phyloP scores from a whole-genome alignment of 1,140 invertebrate genomes.

The Papilio glaucus region DNA sequence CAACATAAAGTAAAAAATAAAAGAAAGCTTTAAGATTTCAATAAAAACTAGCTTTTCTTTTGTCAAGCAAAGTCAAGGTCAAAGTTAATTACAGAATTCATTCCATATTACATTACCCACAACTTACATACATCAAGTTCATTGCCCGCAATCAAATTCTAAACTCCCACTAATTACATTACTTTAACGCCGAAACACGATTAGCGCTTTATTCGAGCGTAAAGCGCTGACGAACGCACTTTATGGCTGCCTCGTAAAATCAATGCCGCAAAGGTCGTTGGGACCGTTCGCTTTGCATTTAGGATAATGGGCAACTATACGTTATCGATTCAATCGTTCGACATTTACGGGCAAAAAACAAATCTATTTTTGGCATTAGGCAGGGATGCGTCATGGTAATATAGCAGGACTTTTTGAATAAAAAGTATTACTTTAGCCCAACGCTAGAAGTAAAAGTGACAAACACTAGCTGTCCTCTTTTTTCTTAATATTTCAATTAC shows the following conservation, averaged over 20 bases:
- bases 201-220: slow-evolving; percentile 3
- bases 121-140: background rate
- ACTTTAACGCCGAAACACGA: slow-evolving; percentile 10
- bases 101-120: background rate
- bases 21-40: background rate
- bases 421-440: too few species aligned
- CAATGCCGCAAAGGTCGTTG: slow-evolving; percentile 21
- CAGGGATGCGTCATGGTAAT: background rate
- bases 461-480: too few species aligned
- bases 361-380: background rate
- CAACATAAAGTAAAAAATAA: too few species aligned
- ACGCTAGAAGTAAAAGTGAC: too few species aligned
- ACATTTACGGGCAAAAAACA: background rate
- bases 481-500: too few species aligned
- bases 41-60: background rate
- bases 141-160: slow-evolving; percentile 15
- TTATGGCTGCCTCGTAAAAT: slow-evolving; percentile 14
- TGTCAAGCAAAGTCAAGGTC: background rate
- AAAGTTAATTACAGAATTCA: background rate
- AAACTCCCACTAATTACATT: slow-evolving; percentile 18
- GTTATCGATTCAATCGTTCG: background rate
- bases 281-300: slow-evolving; percentile 7
- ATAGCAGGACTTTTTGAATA: background rate
- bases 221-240: background rate
- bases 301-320: slow-evolving; percentile 15